Conservation (phyloP, 2,888 invertebrate species). For the Achlya flavicornis region DNA sequence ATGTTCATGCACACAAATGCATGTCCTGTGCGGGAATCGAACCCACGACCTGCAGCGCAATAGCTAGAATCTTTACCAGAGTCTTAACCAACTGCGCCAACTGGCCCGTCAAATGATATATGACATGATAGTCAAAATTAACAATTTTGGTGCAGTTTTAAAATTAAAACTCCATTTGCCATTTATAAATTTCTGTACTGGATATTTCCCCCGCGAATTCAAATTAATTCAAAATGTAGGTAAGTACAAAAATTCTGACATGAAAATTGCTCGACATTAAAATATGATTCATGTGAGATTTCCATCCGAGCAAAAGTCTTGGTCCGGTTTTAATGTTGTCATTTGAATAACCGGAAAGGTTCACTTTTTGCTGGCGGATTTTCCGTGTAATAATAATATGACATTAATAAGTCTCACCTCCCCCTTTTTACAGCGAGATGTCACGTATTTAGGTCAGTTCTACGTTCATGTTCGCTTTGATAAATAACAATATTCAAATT, state of each 20-base stretch:
- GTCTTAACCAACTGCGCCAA: too few species aligned
- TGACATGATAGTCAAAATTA: too few species aligned
- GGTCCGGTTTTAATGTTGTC: constrained; percentile 63
- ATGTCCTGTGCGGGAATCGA: too few species aligned
- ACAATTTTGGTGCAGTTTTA: too few species aligned
- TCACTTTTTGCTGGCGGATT: constrained; percentile 62
- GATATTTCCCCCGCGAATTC: neutral
- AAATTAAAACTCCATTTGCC: neutral
- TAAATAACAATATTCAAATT: constrained; percentile 53
- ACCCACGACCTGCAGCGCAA: too few species aligned
- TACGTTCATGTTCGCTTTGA: constrained; percentile 48
- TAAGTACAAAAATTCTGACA: neutral
- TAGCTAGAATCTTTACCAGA: too few species aligned
- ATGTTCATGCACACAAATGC: too few species aligned
- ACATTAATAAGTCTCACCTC: constrained; percentile 71
- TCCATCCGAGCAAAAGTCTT: constrained; percentile 4
- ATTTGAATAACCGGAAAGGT: constrained; percentile 66
- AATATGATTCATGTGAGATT: constrained; percentile 3
- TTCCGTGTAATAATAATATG: constrained; percentile 66
- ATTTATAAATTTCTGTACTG: neutral
- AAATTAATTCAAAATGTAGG: neutral
- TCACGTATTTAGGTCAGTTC: constrained; percentile 60
- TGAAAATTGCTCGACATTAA: constrained; percentile 3
- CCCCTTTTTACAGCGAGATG: constrained; percentile 55
- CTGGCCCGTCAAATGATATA: too few species aligned